Evolutionary conservation across 2,113 vertebrate genomes (phyloP).

Genomic region (Tachysurus fulvidraco): DNA sequence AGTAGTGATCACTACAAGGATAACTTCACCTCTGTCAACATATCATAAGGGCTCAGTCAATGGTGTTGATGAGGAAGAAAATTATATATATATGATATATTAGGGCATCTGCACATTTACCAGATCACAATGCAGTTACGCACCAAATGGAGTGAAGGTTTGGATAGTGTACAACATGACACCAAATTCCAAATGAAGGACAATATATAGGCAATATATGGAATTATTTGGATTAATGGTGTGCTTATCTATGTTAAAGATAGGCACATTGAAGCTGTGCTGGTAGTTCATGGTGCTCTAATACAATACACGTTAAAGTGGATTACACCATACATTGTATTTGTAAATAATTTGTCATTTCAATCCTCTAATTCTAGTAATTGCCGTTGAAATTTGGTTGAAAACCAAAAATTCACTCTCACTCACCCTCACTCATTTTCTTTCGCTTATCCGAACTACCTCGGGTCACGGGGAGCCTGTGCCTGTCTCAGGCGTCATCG

Average conservation of each 20-base stretch:
- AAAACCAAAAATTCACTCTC: no score
- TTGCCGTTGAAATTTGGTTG: background rate
- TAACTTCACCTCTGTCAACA: background rate
- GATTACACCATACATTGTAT: background rate
- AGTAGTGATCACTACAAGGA: background rate
- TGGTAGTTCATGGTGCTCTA: background rate
- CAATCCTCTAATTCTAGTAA: background rate
- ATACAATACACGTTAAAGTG: background rate
- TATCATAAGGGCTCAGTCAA: background rate
- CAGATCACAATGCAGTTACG: background rate
- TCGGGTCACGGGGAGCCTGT: no score
- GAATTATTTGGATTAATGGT: background rate
- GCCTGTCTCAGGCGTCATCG: no score
- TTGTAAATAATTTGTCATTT: background rate
- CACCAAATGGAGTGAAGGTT: background rate
- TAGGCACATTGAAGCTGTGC: background rate
- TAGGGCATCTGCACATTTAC: background rate
- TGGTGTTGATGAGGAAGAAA: background rate
- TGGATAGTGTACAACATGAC: background rate
- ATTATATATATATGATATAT: background rate
- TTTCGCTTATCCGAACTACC: no score
- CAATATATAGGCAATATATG: background rate
- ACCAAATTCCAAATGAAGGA: background rate
- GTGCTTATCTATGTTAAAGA: background rate
- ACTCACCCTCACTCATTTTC: no score